Conservation (phyloP, 2,113 vertebrate genomes). For the Pleuronectes platessa region DNA sequence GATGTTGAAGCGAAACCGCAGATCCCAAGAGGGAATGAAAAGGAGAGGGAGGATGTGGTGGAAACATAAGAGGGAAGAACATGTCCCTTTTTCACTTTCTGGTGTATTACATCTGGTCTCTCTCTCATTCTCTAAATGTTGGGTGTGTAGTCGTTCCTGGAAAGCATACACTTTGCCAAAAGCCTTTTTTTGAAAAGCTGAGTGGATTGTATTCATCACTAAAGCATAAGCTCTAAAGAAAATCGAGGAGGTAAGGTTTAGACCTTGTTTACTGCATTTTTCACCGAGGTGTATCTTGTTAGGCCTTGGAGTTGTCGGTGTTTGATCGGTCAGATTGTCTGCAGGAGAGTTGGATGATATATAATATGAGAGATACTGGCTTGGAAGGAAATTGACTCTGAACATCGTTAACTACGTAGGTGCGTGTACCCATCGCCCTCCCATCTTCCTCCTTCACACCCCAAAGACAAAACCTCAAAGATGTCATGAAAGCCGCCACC, state of each 20-base stretch:
- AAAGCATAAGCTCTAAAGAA: constrained; percentile 64
- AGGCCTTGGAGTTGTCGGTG: constrained; percentile 2
- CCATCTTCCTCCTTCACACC: constrained; percentile 37
- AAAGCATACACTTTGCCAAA: constrained; percentile 76
- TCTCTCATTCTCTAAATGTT: constrained; percentile 66
- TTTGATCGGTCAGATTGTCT: background rate
- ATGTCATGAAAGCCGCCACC: constrained; percentile 75
- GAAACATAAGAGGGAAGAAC: constrained; percentile 33
- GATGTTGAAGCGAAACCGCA: constrained; percentile 61
- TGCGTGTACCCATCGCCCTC: constrained; percentile 33
- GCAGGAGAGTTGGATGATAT: background rate
- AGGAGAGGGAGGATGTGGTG: constrained; percentile 58
- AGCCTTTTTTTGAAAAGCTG: constrained; percentile 64
- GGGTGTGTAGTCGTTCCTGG: constrained; percentile 53
- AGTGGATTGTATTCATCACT: constrained; percentile 72
- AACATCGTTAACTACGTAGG: constrained; percentile 29
- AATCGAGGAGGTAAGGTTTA: constrained; percentile 39
- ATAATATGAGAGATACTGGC: constrained; percentile 54
- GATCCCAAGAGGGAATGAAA: constrained; percentile 49
- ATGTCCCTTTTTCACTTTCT: constrained; percentile 56
- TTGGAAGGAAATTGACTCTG: constrained; percentile 13
- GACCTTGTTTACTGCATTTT: constrained; percentile 63
- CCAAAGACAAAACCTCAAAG: constrained; percentile 68
- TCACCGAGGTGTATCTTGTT: constrained; percentile 62
- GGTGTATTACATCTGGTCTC: constrained; percentile 60